Evolutionary conservation across 1,140 invertebrate species (phyloP).

Genomic region (Zaprionus lachaisei): DNA sequence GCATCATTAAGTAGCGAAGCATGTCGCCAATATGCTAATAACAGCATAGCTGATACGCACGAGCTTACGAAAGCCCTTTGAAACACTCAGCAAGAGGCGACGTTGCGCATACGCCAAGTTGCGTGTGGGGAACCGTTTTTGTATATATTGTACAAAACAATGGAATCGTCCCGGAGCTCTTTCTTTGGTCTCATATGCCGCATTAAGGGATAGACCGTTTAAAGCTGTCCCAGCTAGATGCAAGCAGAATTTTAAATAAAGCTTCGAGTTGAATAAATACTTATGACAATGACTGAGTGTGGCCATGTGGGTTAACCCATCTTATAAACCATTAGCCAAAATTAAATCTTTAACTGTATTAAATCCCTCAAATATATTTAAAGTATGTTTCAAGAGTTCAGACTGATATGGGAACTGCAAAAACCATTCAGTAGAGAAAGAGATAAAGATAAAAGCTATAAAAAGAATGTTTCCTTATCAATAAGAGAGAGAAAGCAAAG

Average conservation of each 20-base stretch:
- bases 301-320: background rate
- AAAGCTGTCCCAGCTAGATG: conserved; percentile 9
- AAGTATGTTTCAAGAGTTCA: background rate
- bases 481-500: background rate
- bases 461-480: background rate
- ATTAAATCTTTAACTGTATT: background rate
- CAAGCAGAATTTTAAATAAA: conserved; percentile 8
- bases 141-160: conserved; percentile 15
- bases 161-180: conserved; percentile 4
- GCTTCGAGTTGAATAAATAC: background rate
- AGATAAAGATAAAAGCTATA: background rate
- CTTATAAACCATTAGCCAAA: background rate
- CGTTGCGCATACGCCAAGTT: conserved; percentile 26
- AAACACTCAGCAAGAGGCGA: conserved; percentile 12
- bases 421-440: background rate
- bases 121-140: conserved; percentile 15
- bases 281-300: background rate
- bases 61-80: conserved; percentile 11
- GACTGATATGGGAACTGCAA: background rate
- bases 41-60: conserved; percentile 24
- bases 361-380: background rate
- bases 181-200: background rate
- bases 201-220: conserved; percentile 21
- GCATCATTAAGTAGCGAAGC: conserved; percentile 54
- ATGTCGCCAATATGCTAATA: conserved; percentile 54